These are phyloP conservation scores for Petroica traversi DNA, from an alignment of 2,113 vertebrate species.

Conservation along the genomic window DNA sequence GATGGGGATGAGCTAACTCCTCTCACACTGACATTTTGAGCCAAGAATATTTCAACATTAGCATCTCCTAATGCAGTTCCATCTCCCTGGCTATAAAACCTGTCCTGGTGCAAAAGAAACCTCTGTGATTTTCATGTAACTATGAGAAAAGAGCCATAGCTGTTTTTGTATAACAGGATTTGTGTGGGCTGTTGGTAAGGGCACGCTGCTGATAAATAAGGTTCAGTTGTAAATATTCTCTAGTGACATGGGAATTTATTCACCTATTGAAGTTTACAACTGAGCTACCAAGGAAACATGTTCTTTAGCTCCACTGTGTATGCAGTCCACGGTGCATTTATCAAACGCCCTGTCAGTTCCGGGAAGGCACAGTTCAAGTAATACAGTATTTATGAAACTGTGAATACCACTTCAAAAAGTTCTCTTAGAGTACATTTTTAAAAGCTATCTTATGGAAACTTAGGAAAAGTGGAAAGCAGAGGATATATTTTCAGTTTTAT, in stretches of 20 bases:
- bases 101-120: neutral
- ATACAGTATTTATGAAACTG: constrained; percentile 34
- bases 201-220: constrained; percentile 21
- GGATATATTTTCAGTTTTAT: neutral
- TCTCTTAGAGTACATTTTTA: neutral
- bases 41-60: constrained; percentile 38
- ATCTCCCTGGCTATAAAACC: neutral
- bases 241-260: constrained; percentile 52
- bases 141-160: neutral
- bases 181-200: constrained; percentile 30
- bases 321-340: neutral
- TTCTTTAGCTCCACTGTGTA: constrained; percentile 26
- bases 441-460: constrained; percentile 11
- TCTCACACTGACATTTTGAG: neutral
- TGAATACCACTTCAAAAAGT: constrained; percentile 15
- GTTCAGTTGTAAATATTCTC: constrained; percentile 59
- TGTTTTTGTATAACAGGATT: constrained; percentile 20
- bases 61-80: constrained; percentile 5
- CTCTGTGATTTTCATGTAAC: neutral
- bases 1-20: constrained; percentile 21
- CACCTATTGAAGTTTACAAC: constrained; percentile 56
- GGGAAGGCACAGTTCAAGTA: constrained; percentile 6
- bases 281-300: constrained; percentile 25
- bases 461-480: neutral
- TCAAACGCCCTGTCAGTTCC: constrained; percentile 22